phyloP scores from a whole-genome alignment of 1,140 invertebrate genomes.

The Drosophila willistoni region DNA sequence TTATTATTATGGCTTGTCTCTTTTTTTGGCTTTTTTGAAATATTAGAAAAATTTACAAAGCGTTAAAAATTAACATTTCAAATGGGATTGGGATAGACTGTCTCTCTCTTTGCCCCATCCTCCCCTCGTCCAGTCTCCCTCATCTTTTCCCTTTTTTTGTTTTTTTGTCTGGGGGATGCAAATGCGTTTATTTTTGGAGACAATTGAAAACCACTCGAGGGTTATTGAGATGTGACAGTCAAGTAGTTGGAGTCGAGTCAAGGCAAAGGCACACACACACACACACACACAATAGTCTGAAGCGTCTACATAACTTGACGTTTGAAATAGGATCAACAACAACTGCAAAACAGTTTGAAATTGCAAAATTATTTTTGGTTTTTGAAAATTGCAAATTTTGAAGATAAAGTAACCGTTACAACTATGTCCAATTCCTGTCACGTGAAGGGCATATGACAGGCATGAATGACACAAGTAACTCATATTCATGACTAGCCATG shows the following conservation, averaged over 20 bases:
- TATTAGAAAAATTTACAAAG: constrained; percentile 74
- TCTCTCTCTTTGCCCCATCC: constrained; percentile 1
- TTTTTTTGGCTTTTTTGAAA: constrained; percentile 60
- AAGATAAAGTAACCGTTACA: background rate
- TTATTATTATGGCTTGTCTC: background rate
- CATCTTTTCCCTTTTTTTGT: background rate
- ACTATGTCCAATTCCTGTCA: constrained; percentile 43
- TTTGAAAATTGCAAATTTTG: constrained; percentile 4
- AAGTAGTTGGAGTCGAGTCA: constrained; percentile 64
- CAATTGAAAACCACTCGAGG: constrained; percentile 79
- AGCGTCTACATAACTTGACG: constrained; percentile 64
- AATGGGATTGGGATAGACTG: constrained; percentile 57
- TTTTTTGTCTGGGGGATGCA: constrained; percentile 54
- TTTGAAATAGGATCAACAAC: constrained; percentile 74
- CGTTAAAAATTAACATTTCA: constrained; percentile 81
- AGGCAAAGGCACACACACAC: background rate
- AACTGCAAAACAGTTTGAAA: too few relatives aligned
- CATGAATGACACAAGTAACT: constrained; percentile 32
- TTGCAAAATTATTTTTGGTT: background rate
- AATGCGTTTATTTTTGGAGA: constrained; percentile 80
- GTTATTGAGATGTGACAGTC: constrained; percentile 81
- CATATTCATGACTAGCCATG: constrained; percentile 4
- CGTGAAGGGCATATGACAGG: constrained; percentile 28
- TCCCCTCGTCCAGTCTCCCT: background rate
- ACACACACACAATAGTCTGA: constrained; percentile 21